Evolutionary conservation across 37 sponge, comb jelly and placozoan species (phyloP).

Genomic region (Ianthella basta): DNA sequence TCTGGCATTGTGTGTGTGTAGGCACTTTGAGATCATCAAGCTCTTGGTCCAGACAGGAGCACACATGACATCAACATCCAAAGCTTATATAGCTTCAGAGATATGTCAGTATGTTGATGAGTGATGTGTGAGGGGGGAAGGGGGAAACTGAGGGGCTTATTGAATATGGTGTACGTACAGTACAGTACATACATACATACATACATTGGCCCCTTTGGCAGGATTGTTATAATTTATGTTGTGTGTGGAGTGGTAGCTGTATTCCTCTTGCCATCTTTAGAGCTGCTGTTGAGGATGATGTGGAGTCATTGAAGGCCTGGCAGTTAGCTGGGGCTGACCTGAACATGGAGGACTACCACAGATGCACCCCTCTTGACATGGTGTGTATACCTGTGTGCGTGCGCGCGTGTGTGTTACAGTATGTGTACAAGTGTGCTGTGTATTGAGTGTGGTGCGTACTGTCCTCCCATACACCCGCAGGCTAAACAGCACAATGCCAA

Average conservation of each 20-base stretch:
- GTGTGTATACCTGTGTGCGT: slow-evolving; percentile 3
- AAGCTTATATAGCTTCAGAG: slow-evolving; percentile 17
- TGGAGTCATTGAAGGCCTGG: slow-evolving; percentile 58
- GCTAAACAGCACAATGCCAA: too few relatives aligned
- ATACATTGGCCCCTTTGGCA: not conserved
- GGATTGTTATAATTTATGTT: too few relatives aligned
- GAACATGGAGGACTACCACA: slow-evolving; percentile 40
- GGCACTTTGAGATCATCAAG: slow-evolving; percentile 48
- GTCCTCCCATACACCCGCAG: too few relatives aligned
- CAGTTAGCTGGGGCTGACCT: slow-evolving; percentile 54
- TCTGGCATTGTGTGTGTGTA: not conserved
- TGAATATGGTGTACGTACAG: not conserved
- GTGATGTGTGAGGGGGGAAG: too few relatives aligned
- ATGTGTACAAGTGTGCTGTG: too few relatives aligned
- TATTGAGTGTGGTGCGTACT: too few relatives aligned
- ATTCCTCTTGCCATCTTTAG: too few relatives aligned
- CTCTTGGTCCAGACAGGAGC: slow-evolving; percentile 71
- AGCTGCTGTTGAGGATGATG: slow-evolving; percentile 57
- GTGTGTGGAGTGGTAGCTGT: too few relatives aligned
- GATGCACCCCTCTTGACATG: slow-evolving; percentile 42
- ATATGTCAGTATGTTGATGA: slow-evolving; percentile 36
- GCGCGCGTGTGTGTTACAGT: too few relatives aligned
- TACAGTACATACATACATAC: not conserved
- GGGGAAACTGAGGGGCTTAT: too few relatives aligned
- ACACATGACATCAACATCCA: slow-evolving; percentile 27